Evolutionary conservation across 2,888 invertebrate genomes (phyloP).

Genomic region (Hanleya hanleyi): DNA sequence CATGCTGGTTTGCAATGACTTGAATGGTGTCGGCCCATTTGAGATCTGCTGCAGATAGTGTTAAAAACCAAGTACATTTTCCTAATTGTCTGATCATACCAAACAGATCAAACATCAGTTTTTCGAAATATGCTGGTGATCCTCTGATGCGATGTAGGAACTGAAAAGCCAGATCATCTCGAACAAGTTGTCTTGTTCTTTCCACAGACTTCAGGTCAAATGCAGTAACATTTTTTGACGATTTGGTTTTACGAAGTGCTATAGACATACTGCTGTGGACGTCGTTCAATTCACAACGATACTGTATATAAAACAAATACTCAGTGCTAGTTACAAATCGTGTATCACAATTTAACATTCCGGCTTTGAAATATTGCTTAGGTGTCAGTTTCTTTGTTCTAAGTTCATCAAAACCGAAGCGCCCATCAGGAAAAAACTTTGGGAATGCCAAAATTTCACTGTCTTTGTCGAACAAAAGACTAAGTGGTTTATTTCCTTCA

Average conservation of each 20-base stretch:
- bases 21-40: background rate
- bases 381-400: conserved; percentile 16
- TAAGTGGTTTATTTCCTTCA: conserved; percentile 20
- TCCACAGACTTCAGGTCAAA: conserved; percentile 21
- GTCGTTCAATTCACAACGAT: too few species aligned
- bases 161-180: background rate
- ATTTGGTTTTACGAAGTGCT: conserved; percentile 23
- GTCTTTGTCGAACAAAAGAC: conserved; percentile 22
- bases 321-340: conserved; percentile 37
- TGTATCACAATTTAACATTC: conserved; percentile 30
- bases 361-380: conserved; percentile 29
- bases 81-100: background rate
- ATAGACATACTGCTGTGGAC: too few species aligned
- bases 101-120: conserved; percentile 3
- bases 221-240: conserved; percentile 15
- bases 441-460: conserved; percentile 34
- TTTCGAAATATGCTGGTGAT: conserved; percentile 12
- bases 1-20: background rate
- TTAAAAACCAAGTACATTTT: background rate
- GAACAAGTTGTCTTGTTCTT: background rate
- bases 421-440: conserved; percentile 24
- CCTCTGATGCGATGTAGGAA: conserved; percentile 8
- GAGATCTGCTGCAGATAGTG: conserved; percentile 6
- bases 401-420: conserved; percentile 19
- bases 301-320: conserved; percentile 39